These are phyloP conservation scores for Ataeniobius toweri DNA, from an alignment of 2,797 vertebrate species.

Conservation along the genomic window DNA sequence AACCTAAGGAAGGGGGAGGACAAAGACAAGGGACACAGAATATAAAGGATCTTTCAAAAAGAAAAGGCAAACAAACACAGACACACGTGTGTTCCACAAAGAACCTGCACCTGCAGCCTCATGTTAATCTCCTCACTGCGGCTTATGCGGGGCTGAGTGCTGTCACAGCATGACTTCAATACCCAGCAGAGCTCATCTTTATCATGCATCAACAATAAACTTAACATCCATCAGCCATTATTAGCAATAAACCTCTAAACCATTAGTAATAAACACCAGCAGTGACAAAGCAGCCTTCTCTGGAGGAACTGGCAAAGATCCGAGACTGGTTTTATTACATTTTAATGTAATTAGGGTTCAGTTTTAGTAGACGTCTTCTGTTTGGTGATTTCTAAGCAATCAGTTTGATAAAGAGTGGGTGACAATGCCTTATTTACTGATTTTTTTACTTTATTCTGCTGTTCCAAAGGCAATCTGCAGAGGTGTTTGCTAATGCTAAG, in stretches of 20 bases:
- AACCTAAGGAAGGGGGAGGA: neutral
- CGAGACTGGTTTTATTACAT: constrained; percentile 1
- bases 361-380: neutral
- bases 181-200: constrained; percentile 23
- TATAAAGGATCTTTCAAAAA: neutral
- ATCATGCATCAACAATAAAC: constrained; percentile 30
- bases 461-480: neutral
- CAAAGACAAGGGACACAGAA: neutral
- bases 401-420: neutral
- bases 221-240: constrained; percentile 33
- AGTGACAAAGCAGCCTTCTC: constrained; percentile 8
- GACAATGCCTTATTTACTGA: neutral
- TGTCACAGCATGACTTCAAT: constrained; percentile 1
- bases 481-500: constrained; percentile 1
- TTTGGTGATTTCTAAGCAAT: neutral
- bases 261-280: constrained; percentile 24
- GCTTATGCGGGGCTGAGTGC: constrained; percentile 10
- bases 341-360: neutral
- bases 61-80: constrained; percentile 2
- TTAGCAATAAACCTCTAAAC: constrained; percentile 23
- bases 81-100: constrained; percentile 28
- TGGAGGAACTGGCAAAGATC: neutral
- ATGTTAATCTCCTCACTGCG: constrained; percentile 14
- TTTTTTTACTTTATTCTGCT: neutral
- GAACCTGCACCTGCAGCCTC: constrained; percentile 18